Evolutionary conservation across 2,113 vertebrate genomes (phyloP), one percentile per base, ranked within the genome.

Genomic region (Fregetta grallaria): DNA sequence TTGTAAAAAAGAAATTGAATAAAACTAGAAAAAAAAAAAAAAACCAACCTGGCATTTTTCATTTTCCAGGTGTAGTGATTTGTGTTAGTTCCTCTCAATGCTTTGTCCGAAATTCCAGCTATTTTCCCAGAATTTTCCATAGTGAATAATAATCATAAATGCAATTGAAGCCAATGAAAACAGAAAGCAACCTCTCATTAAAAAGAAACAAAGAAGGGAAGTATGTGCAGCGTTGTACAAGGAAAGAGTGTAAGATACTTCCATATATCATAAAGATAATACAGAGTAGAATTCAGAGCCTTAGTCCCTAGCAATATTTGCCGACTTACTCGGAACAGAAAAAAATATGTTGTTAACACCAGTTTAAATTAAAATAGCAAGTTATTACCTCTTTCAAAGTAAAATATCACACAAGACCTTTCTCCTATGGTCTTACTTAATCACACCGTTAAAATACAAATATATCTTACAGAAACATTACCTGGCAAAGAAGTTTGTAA

Each of bases 401-500:
- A 44, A 44, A 82, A 26, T 3, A 86, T 6, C 47, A 78, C 29
- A 44, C 6, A 71, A 49, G 17, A 72, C 8, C 7, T 61, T 47
- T 56, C 40, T 49, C 19, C 49, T 25, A 36, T 13, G 11, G 61
- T 32, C 36, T 76, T 75, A 44, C 8, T 38, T 23, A 73, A 75
- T 22, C 32, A n/a, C 36, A 47, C 13, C 27, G 14, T 66, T 72
- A 56, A 89, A 72, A 86, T 21, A 78, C 9, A 40, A 62, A 71
- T 15, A 4, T 6, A 29, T 50, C 77, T 89, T 27, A 78, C 3
- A 4, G 53, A 82, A 85, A 62, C 14, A 22, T 94, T 98, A 99
- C 99, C 98, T 99, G 96, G 98, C 97, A 65, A 99, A 98, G 97
- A 99, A 99, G 96, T 94, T 98, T 2, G 98, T 96, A 15, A 99